Evolutionary conservation across 2,113 vertebrate species (phyloP).

Genomic region (Argyrosomus japonicus): DNA sequence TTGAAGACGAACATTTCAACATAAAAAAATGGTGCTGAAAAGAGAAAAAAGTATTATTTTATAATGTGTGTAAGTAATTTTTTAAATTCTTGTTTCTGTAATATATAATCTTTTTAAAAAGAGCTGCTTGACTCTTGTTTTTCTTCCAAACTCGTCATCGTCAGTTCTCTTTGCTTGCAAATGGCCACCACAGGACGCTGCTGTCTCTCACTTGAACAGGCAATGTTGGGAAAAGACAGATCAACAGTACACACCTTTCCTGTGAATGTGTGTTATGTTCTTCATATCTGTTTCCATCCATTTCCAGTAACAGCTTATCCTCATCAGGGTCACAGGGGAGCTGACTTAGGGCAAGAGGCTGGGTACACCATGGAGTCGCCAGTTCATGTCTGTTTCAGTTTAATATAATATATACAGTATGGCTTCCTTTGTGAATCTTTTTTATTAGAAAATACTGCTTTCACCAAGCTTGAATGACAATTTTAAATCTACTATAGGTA

Average conservation of each 20-base stretch:
- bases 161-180: fast-evolving
- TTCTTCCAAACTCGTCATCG: conserved; percentile 49
- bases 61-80: conserved; percentile 88
- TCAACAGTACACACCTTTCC: not conserved
- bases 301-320: too few species aligned
- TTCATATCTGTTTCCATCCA: not conserved
- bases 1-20: conserved; percentile 72
- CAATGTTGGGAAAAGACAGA: not conserved
- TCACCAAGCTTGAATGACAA: not conserved
- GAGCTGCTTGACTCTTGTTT: conserved; percentile 81
- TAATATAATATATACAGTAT: not conserved
- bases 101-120: conserved; percentile 89
- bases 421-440: not conserved
- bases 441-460: not conserved
- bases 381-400: not conserved
- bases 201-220: not conserved
- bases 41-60: conserved; percentile 83
- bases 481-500: not conserved
- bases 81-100: conserved; percentile 84
- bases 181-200: not conserved
- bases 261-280: not conserved
- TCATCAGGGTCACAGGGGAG: too few species aligned
- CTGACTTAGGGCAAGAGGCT: too few species aligned
- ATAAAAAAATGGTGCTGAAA: conserved; percentile 84
- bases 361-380: too few species aligned